phyloP scores from a whole-genome alignment of 2,888 invertebrate species.

The Morpho helenor region DNA sequence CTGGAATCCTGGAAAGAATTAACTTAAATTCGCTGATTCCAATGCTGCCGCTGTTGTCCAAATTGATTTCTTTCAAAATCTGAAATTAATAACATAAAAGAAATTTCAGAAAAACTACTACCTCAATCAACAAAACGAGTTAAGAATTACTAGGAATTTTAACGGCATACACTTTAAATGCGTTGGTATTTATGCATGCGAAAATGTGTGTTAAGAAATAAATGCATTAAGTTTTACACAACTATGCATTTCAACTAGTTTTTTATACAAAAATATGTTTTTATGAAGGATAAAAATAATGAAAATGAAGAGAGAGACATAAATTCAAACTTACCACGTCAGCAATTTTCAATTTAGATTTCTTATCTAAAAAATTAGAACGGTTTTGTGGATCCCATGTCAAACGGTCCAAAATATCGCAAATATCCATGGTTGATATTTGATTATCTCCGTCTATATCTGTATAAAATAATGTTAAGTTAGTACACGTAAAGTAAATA shows the following conservation, averaged over 20 bases:
- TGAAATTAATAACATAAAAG: constrained; percentile 43
- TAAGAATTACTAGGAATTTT: too few relatives aligned
- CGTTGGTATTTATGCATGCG: too few relatives aligned
- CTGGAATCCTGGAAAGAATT: constrained; percentile 80
- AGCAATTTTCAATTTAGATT: constrained; percentile 74
- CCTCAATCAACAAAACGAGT: too few relatives aligned
- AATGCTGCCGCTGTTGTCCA: constrained; percentile 78
- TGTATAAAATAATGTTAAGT: constrained; percentile 35
- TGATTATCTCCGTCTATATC: constrained; percentile 82
- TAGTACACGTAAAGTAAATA: not conserved
- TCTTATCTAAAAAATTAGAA: constrained; percentile 48
- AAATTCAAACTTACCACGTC: constrained; percentile 58
- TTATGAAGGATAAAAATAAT: too few relatives aligned
- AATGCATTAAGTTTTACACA: too few relatives aligned
- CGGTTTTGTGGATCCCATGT: constrained; percentile 51
- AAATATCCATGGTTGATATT: constrained; percentile 77
- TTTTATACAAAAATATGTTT: too few relatives aligned
- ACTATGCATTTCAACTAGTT: too few relatives aligned
- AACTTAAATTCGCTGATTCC: constrained; percentile 80
- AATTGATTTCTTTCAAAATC: constrained; percentile 81
- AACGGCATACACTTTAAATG: too few relatives aligned
- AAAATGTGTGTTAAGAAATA: too few relatives aligned
- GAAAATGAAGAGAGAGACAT: too few relatives aligned
- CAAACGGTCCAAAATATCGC: constrained; percentile 73
- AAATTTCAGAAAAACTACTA: too few relatives aligned